A percentile compares a stretch with the other conserved stretches of the same genome.
These are phyloP conservation scores for Branchipolynoe longqiensis DNA, from an alignment of 2,888 invertebrate species.

Conservation along the genomic window DNA sequence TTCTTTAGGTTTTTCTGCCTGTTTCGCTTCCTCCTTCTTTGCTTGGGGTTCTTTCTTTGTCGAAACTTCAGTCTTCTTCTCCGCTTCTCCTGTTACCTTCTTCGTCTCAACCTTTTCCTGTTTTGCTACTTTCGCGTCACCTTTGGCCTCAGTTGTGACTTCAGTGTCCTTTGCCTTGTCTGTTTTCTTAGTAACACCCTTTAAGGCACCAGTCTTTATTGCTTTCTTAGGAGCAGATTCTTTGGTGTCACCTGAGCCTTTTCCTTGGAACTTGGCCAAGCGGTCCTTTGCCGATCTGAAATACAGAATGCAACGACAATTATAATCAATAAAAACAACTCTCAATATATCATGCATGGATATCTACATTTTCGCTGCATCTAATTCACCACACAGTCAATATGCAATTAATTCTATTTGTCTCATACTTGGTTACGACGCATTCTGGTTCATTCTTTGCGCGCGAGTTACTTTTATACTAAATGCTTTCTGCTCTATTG, in stretches of 20 bases:
- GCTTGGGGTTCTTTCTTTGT: neutral
- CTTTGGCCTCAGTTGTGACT: slow-evolving; percentile 9
- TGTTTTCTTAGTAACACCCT: neutral
- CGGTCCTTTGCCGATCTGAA: slow-evolving; percentile 59
- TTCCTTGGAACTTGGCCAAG: slow-evolving; percentile 49
- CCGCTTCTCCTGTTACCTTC: neutral
- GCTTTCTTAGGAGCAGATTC: neutral
- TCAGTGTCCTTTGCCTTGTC: neutral
- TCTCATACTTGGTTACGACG: neutral
- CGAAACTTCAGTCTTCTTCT: slow-evolving; percentile 6
- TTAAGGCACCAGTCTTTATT: neutral
- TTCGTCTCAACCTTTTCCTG: neutral
- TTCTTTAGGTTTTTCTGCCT: slow-evolving; percentile 15
- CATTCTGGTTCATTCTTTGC: too few relatives aligned
- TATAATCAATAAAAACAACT: neutral
- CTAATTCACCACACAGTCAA: too few relatives aligned
- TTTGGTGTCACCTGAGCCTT: neutral
- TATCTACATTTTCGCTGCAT: too few relatives aligned
- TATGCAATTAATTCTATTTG: neutral
- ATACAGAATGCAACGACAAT: neutral
- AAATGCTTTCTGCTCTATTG: too few relatives aligned
- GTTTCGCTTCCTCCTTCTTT: slow-evolving; percentile 21
- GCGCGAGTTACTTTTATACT: too few relatives aligned
- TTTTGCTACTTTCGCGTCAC: slow-evolving; percentile 14
- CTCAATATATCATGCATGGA: too few relatives aligned